phyloP scores from a whole-genome alignment of 2,888 invertebrate species.

The Microctonus brassicae region DNA sequence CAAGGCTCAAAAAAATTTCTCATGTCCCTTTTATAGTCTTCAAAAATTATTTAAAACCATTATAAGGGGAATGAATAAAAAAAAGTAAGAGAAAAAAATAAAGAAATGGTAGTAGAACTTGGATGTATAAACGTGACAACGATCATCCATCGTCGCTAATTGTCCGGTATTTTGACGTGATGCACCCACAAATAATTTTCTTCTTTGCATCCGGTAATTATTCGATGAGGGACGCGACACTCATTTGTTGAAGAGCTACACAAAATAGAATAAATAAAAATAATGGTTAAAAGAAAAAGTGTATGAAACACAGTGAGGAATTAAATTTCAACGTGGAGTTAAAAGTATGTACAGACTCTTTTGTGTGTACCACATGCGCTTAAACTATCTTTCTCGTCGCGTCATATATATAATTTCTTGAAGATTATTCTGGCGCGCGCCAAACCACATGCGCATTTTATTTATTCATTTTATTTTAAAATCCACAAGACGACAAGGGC shows the following conservation, averaged over 20 bases:
- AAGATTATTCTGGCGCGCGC: conserved; percentile 48
- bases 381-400: too few species aligned
- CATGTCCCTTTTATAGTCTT: background rate
- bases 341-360: background rate
- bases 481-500: background rate
- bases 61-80: background rate
- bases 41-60: background rate
- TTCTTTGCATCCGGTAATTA: conserved; percentile 18
- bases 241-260: background rate
- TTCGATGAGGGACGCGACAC: background rate
- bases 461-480: background rate
- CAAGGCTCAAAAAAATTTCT: background rate
- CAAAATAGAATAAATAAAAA: background rate
- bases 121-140: background rate
- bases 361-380: background rate
- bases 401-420: background rate
- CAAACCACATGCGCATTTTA: conserved; percentile 37
- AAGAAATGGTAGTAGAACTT: background rate
- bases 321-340: background rate
- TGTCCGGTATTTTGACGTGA: conserved; percentile 26
- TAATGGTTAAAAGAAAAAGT: background rate
- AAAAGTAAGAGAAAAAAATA: too few species aligned
- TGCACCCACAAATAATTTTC: conserved; percentile 4
- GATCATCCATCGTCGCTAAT: conserved; percentile 34
- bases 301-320: background rate